These are phyloP conservation scores for Ceratina calcarata DNA, from an alignment of 1,140 invertebrate genomes.

Conservation along the genomic window DNA sequence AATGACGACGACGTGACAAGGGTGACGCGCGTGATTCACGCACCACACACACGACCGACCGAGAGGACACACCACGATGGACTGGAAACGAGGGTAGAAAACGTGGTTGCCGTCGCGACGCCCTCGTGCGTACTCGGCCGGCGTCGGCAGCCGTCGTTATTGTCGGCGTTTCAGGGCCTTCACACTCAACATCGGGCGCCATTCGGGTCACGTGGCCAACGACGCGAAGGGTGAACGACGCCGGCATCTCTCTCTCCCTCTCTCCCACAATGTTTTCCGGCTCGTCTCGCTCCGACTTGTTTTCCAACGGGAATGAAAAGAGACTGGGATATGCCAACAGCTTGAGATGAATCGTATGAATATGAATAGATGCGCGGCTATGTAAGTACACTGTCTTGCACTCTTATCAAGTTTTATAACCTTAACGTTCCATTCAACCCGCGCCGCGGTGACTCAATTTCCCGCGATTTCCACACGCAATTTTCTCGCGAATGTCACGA, in stretches of 20 bases:
- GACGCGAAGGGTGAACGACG: slow-evolving; percentile 27
- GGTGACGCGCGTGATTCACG: slow-evolving; percentile 39
- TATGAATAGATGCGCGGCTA: neutral
- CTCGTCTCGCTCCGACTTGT: neutral
- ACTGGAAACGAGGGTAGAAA: slow-evolving; percentile 78
- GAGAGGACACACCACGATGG: slow-evolving; percentile 71
- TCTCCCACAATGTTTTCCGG: too few species aligned
- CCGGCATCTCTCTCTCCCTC: neutral
- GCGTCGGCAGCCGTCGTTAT: slow-evolving; percentile 48
- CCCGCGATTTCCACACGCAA: too few species aligned
- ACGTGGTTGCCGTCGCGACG: slow-evolving; percentile 78
- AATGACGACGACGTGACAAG: slow-evolving; percentile 33
- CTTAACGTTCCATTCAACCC: too few species aligned
- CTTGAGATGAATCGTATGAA: neutral
- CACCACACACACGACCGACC: slow-evolving; percentile 45
- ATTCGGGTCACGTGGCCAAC: slow-evolving; percentile 56
- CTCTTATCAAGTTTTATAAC: neutral
- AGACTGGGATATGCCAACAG: neutral
- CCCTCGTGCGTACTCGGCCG: slow-evolving; percentile 70
- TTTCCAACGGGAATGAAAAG: neutral
- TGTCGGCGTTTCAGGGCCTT: slow-evolving; percentile 48
- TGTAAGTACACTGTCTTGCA: neutral
- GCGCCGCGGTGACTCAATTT: too few species aligned
- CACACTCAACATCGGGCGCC: slow-evolving; percentile 55
- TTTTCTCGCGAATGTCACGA: too few species aligned